Conservation (phyloP, 2,888 invertebrate genomes). For the Ernsta delagoae region DNA sequence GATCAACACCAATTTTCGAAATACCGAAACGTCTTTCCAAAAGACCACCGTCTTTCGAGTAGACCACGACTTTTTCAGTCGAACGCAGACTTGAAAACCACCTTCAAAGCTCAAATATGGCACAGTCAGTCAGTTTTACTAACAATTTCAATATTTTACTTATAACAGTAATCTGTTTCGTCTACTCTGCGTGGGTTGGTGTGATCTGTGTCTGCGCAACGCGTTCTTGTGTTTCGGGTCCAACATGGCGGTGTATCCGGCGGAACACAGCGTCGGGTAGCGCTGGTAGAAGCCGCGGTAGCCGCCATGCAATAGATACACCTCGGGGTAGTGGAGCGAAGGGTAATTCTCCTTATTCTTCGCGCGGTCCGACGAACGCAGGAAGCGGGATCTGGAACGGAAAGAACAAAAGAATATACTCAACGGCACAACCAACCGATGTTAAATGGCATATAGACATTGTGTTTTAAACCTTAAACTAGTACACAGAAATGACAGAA, state of each 20-base stretch:
- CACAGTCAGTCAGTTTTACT: background rate
- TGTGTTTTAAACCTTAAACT: too few relatives aligned
- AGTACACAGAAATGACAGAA: too few relatives aligned
- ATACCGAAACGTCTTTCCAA: too few relatives aligned
- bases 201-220: slow-evolving; percentile 87
- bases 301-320: slow-evolving; percentile 94
- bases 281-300: slow-evolving; percentile 88
- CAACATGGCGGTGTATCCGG: slow-evolving; percentile 92
- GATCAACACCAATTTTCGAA: too few relatives aligned
- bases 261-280: slow-evolving; percentile 87
- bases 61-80: slow-evolving; percentile 35
- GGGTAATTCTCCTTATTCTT: slow-evolving; percentile 94
- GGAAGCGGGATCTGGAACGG: slow-evolving; percentile 88
- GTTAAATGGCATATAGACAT: too few relatives aligned
- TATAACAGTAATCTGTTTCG: slow-evolving; percentile 44
- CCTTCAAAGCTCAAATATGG: background rate
- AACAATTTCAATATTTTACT: too few relatives aligned
- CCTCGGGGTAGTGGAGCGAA: slow-evolving; percentile 94
- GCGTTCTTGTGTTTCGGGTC: slow-evolving; percentile 91
- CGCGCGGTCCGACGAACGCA: slow-evolving; percentile 93
- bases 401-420: too few relatives aligned
- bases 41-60: background rate
- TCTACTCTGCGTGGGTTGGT: slow-evolving; percentile 40
- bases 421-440: too few relatives aligned
- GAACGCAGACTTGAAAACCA: slow-evolving; percentile 22